Evolutionary conservation across 2,888 invertebrate genomes (phyloP).

Genomic region (Coleophora flavipennella): DNA sequence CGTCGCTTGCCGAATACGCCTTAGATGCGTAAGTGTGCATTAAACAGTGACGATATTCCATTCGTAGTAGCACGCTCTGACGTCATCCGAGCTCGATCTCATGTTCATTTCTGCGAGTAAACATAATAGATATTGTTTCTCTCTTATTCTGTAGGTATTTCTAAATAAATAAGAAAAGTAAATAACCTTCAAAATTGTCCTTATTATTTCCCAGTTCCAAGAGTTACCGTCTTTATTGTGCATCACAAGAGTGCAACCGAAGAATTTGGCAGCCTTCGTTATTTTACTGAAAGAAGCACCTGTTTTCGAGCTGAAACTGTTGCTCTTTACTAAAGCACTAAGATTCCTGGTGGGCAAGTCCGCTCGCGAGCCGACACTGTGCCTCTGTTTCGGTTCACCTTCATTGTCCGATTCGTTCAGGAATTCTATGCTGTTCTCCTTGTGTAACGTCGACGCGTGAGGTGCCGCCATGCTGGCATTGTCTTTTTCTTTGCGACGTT

Average conservation of each 20-base stretch:
- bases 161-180: too few species aligned
- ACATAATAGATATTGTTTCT: too few species aligned
- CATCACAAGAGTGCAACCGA: constrained; percentile 88
- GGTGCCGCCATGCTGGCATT: constrained; percentile 51
- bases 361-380: constrained; percentile 58
- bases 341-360: constrained; percentile 59
- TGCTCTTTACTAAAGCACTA: constrained; percentile 59
- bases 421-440: constrained; percentile 52
- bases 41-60: too few species aligned
- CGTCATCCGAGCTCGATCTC: too few species aligned
- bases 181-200: constrained; percentile 82
- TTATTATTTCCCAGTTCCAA: constrained; percentile 96
- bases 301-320: constrained; percentile 61
- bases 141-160: too few species aligned
- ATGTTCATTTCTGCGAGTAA: too few species aligned
- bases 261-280: constrained; percentile 66
- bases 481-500: constrained; percentile 53
- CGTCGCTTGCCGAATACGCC: too few species aligned
- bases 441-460: constrained; percentile 29
- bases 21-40: too few species aligned
- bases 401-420: constrained; percentile 57
- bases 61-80: too few species aligned
- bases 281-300: constrained; percentile 55
- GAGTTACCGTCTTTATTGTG: constrained; percentile 83
- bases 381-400: constrained; percentile 50